Conservation (phyloP, 2,797 vertebrate genomes). For the Pteronotus mesoamericanus region DNA sequence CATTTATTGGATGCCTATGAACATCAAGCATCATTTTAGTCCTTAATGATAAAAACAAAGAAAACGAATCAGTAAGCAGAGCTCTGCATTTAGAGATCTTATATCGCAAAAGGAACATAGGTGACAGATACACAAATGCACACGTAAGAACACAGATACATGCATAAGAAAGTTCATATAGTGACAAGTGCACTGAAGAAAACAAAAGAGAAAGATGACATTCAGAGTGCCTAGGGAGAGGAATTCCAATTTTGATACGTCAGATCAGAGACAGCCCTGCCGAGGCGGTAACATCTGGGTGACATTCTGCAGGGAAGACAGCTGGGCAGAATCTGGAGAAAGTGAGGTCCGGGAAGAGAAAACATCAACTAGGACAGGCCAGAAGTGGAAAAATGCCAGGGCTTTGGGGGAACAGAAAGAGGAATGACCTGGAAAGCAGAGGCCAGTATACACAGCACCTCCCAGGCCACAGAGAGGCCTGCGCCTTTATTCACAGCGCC, state of each 20-base stretch:
- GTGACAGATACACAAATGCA: background rate
- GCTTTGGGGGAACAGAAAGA: background rate
- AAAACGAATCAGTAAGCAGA: background rate
- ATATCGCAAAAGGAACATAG: background rate
- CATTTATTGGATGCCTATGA: background rate
- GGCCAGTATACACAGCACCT: fast-evolving
- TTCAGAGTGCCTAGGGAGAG: background rate
- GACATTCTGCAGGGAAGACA: constrained; percentile 50
- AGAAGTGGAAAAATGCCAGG: background rate
- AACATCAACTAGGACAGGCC: background rate
- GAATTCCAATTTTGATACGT: background rate
- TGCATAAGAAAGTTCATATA: background rate
- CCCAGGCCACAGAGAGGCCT: background rate
- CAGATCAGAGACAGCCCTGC: constrained; percentile 5
- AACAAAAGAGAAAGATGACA: background rate
- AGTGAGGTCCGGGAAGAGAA: background rate
- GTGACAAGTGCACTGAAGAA: background rate
- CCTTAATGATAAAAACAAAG: background rate
- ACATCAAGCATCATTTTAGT: background rate
- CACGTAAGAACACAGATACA: background rate
- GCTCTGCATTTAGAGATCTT: background rate
- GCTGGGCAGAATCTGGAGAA: constrained; percentile 30
- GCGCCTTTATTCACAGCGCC: background rate
- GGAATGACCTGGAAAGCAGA: background rate
- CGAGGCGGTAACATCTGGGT: constrained; percentile 54